Evolutionary conservation across 2,888 invertebrate species (phyloP), one percentile per base, ranked within the genome.

Genomic region (Vanessa cardui): DNA sequence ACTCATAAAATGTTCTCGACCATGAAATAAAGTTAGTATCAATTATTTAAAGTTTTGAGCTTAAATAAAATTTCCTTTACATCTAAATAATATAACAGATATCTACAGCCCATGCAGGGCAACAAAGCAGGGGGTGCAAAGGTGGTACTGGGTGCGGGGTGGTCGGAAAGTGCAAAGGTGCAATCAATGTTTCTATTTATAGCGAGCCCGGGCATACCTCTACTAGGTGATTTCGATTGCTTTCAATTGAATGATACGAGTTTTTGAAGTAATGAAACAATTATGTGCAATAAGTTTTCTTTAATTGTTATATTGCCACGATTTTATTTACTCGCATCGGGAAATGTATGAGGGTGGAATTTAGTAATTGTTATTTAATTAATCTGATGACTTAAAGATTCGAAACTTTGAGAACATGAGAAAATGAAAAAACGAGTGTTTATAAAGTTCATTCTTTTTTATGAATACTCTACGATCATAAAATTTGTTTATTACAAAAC

Each of bases 151-250:
- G 68, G 66, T 58, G 50, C 64, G 26, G 70, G 70, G 65, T 58
- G 70, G 62, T 62, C 74, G 50, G 16, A 84, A 85, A 85, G 84
- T 85, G 85, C 87, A 87, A 84, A 87, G 85, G 87, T 87, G 85
- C 85, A 77, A 78, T 74, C 73, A 73, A 73, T 75, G 73, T 69
- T 74, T 77, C 84, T 86, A 87, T 88, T 84, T 84, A 84, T 84
- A 87, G 83, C 78, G 54, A 59, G 72, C 78, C 80, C 83, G 77
- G 79, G 81, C 73, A 70, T 49, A 56, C 50, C 61, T 61, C 54
- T 69, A 71, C 66, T 62, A 62, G 45, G 60, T 50, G 58, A 39
- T 64, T 50, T 70, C 67, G 64, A 70, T 54, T 54, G 52, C 9
- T 59, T 31, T 44, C 18, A 52, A 58, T 62, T 33, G 18, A 39